Evolutionary conservation across 2,888 invertebrate genomes (phyloP), one percentile per base, ranked within the genome.

Genomic region (Zygothrica quintamaculata): DNA sequence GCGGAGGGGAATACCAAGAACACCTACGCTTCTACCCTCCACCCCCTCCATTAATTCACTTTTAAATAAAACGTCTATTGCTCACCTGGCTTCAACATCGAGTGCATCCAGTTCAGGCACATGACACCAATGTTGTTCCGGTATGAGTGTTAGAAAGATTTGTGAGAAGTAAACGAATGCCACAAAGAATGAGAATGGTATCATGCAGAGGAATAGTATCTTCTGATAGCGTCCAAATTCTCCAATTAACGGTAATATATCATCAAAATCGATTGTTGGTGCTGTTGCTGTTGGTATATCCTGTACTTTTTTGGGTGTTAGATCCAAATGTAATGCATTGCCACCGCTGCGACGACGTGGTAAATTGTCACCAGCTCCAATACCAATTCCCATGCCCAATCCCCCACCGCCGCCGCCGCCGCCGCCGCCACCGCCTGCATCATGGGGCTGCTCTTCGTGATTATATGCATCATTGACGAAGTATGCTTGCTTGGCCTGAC

Each of bases 141-240:
- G 97, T 61, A 94, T 93, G 0, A 97, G 90, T 0, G 96, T 96
- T 90, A 97, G 95, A 88, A 97, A 97, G 56, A 97, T 96, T 92
- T 97, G 97, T 25, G 96, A 94, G 89, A 97, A 97, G 90, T 97
- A 96, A 4, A 97, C 96, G 91, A 96, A 96, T 0, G 96, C 95
- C 26, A 97, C 96, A 88, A 96, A 96, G 91, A 95, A 96, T 8
- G 96, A 94, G 88, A 97, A 97, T 0, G 97, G 97, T 58, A 97
- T 95, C 95, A 97, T 96, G 75, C 95, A 89, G 8, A 96, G 84
- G 87, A 97, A 97, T 61, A 97, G 91, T 11, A 96, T 93, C 90
- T 95, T 96, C 90, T 97, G 97, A 89, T 96, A 97, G 34, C 93
- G 90, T 44, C 97, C 97, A 88, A 97, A 97, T 88, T 96, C 96